A percentile compares a stretch with the other conserved stretches of the same genome.
Conservation (phyloP, 2,888 invertebrate species). For the Epistrophe eligans region DNA sequence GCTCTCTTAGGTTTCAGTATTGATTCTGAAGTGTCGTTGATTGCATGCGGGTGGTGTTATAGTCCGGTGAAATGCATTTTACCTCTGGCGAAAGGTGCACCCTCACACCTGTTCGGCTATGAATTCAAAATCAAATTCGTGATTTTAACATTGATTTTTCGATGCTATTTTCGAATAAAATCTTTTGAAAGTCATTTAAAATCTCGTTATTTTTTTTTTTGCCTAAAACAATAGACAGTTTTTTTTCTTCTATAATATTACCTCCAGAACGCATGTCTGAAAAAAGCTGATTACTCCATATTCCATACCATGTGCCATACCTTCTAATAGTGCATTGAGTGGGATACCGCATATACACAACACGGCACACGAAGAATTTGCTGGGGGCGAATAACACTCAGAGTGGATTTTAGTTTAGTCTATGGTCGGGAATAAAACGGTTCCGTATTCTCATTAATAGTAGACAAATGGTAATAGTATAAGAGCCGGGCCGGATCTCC, state of each 20-base stretch:
- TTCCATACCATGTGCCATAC: constrained; percentile 70
- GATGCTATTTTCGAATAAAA: not conserved
- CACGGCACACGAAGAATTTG: constrained; percentile 29
- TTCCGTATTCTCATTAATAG: constrained; percentile 37
- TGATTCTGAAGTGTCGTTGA: constrained; percentile 67
- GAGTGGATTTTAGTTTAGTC: constrained; percentile 66
- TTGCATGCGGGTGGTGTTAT: constrained; percentile 57
- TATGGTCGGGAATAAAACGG: constrained; percentile 57
- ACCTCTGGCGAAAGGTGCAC: constrained; percentile 26
- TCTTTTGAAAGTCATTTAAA: not conserved
- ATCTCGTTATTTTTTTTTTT: not conserved
- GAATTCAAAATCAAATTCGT: constrained; percentile 6
- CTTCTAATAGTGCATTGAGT: constrained; percentile 56
- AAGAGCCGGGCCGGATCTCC: constrained; percentile 38
- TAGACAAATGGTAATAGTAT: constrained; percentile 18
- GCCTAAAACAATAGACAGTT: constrained; percentile 32
- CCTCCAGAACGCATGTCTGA: constrained; percentile 66
- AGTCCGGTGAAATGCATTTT: constrained; percentile 44
- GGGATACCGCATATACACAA: constrained; percentile 62
- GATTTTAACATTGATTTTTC: not conserved
- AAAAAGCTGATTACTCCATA: constrained; percentile 71
- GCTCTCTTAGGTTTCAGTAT: constrained; percentile 67
- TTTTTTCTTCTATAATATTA: constrained; percentile 32
- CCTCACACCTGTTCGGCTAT: constrained; percentile 20
- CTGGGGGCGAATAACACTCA: constrained; percentile 71